These are phyloP conservation scores for Epinotia brunnichana DNA, from an alignment of 2,888 invertebrate species.

Conservation along the genomic window DNA sequence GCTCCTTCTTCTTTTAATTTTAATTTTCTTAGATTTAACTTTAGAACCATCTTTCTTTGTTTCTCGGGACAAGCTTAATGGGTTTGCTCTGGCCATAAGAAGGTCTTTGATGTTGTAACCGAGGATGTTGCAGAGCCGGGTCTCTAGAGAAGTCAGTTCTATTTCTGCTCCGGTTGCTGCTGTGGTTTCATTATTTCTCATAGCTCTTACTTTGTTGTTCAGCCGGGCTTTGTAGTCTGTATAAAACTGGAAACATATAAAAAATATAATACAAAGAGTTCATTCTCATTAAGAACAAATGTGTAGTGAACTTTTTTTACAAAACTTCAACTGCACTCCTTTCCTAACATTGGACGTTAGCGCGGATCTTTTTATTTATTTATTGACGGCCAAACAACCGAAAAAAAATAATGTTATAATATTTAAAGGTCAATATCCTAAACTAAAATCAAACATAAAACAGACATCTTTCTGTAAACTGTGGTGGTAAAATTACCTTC, in stretches of 20 bases:
- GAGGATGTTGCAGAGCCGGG: constrained; percentile 36
- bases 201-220: constrained; percentile 41
- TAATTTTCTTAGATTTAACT: constrained; percentile 22
- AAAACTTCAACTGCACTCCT: too few species aligned
- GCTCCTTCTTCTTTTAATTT: constrained; percentile 28
- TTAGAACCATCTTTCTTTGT: constrained; percentile 25
- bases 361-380: neutral
- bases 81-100: constrained; percentile 33
- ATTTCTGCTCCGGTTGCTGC: constrained; percentile 41
- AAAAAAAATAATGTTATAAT: too few species aligned
- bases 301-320: too few species aligned
- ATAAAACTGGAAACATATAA: constrained; percentile 30
- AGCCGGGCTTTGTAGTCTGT: constrained; percentile 41
- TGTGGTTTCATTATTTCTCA: constrained; percentile 43
- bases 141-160: constrained; percentile 39
- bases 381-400: too few species aligned
- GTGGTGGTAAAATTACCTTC: constrained; percentile 22
- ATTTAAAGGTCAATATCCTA: neutral
- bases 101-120: constrained; percentile 41
- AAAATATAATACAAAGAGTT: neutral
- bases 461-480: too few species aligned
- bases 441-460: neutral
- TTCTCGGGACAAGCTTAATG: constrained; percentile 25
- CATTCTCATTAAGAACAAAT: neutral
- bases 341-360: neutral